A percentile compares a stretch with the other conserved stretches of the same genome.
Evolutionary conservation across 2,888 invertebrate genomes (phyloP).

Genomic region (Mechanitis mazaeus): DNA sequence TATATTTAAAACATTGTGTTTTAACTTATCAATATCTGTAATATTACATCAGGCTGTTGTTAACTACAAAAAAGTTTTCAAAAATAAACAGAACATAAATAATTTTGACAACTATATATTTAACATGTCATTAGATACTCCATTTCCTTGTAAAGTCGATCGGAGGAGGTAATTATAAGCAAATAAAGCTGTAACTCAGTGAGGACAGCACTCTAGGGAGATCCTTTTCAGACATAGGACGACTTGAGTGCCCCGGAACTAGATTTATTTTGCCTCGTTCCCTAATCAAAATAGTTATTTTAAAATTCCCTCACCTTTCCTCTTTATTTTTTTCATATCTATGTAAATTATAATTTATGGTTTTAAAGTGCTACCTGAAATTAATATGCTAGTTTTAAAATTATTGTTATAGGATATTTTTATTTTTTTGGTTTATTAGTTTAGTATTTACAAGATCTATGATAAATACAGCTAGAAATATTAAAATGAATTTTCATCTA

Average conservation of each 20-base stretch:
- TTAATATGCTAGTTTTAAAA: background rate
- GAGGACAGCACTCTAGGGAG: slow-evolving; percentile 47
- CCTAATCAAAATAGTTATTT: background rate
- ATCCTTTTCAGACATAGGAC: slow-evolving; percentile 40
- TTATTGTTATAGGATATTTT: no score
- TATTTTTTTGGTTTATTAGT: background rate
- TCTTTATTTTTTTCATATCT: background rate
- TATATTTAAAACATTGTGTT: no score
- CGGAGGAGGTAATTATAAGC: slow-evolving; percentile 38
- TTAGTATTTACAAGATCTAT: no score
- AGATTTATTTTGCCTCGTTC: background rate
- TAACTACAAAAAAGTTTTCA: no score
- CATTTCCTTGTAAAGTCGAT: slow-evolving; percentile 9
- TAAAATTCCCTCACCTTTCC: background rate
- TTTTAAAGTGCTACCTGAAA: background rate
- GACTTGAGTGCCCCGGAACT: slow-evolving; percentile 48
- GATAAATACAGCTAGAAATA: no score
- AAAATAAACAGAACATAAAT: no score
- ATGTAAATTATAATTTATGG: background rate
- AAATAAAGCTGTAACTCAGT: slow-evolving; percentile 48
- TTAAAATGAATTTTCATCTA: no score
- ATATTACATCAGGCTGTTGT: no score
- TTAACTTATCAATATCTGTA: no score
- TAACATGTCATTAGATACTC: background rate
- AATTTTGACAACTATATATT: no score